Percentiles rank a stretch among this genome's conserved stretches.
Conservation (phyloP, 2,888 invertebrate species). For the Melinaea menophilus region DNA sequence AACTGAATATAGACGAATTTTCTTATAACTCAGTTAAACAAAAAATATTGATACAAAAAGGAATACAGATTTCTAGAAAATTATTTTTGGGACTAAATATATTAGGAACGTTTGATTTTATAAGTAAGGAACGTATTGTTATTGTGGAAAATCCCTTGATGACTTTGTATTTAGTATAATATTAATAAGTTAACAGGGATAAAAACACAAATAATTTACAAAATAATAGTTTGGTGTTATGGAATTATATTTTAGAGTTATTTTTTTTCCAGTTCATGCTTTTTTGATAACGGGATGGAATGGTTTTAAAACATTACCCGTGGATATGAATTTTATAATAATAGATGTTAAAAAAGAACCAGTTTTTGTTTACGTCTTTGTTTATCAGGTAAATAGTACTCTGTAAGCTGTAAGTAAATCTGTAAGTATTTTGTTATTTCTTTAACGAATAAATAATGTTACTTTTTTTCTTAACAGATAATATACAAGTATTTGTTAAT, state of each 20-base stretch:
- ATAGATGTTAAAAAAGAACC: slow-evolving; percentile 1
- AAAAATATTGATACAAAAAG: neutral
- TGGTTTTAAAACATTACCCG: neutral
- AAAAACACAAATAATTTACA: too few relatives aligned
- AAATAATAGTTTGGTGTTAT: neutral
- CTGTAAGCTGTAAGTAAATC: neutral
- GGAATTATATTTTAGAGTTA: neutral
- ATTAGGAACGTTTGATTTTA: neutral
- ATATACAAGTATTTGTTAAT: slow-evolving; percentile 1
- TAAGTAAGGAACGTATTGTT: neutral
- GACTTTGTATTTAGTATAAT: too few relatives aligned
- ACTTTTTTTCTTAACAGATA: neutral
- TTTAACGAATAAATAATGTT: neutral
- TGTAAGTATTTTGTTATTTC: neutral
- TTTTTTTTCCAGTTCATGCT: neutral
- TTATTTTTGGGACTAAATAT: neutral
- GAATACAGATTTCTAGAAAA: neutral
- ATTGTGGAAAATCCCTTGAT: too few relatives aligned
- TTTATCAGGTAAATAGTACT: neutral
- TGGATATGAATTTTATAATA: neutral
- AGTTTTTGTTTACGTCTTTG: neutral
- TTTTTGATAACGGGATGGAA: slow-evolving; percentile 2
- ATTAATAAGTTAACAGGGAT: too few relatives aligned
- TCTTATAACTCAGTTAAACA: neutral
- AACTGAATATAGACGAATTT: neutral